Evolutionary conservation across 1,140 invertebrate species (phyloP), one percentile per base, ranked within the genome.

Genomic region (Pseudomyrmex sp.): DNA sequence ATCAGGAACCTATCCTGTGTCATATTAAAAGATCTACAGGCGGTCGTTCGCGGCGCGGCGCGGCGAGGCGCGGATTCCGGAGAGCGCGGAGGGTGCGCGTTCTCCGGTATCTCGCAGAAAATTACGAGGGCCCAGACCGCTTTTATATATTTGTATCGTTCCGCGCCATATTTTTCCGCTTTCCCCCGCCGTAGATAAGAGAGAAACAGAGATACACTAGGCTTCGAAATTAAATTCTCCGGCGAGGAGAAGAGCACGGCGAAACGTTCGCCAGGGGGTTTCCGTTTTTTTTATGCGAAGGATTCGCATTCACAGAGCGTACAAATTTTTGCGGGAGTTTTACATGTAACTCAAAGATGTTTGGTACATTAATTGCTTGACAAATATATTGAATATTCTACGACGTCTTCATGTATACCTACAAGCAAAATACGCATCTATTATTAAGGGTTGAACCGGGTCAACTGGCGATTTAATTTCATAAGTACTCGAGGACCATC

Each of bases 1-100:
- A 90, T 90, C 88, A 77, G 77, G 72, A 82, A 88, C 73, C 76
- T 68, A 80, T 88, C 86, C 74, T 83, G 86, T 88, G 86, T 79
- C 69, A 70, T 89, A 86, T 86, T 84, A 87, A 88, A 90, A 88
- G 66, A 88, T 90, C 82, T 85, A 85, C 59, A 73, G 44, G 18
- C 70, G 85, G 75, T 75, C 85, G 75, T 84, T 80, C 63, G 75
- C 59, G 66, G n/a, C 48, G 26, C 63, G 18, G 82, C n/a, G 18
- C 59, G 18, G 13, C 23, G 70, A 8, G 26, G 15, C 23, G 8
- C 68, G 68, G 74, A 66, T 75, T 83, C 54, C 26, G 35, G 50
- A 61, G 50, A 61, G 50, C 18, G 63, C 48, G 15, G 48, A 18
- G 72, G 46, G n/a, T 20, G 48, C 54, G 61, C 50, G 66, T 69